These are phyloP conservation scores for Buteo buteo DNA, from an alignment of 2,113 vertebrate species.

Conservation along the genomic window DNA sequence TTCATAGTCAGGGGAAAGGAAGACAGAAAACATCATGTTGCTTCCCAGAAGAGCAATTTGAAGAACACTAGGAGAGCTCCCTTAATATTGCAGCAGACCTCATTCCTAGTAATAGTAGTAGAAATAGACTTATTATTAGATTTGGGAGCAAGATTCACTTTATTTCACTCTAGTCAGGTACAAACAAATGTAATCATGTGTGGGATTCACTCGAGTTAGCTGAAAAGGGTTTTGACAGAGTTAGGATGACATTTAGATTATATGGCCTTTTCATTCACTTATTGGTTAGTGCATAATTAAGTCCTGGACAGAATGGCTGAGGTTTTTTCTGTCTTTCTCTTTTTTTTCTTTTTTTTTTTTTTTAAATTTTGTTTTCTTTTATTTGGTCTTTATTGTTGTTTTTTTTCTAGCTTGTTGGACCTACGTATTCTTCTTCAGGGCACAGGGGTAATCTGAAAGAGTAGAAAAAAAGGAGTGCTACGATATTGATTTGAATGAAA, in stretches of 20 bases:
- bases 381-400: not conserved
- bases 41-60: not conserved
- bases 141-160: not conserved
- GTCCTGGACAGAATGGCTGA: not conserved
- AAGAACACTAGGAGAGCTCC: not conserved
- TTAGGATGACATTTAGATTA: not conserved
- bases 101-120: not conserved
- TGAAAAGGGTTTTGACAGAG: not conserved
- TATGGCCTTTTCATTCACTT: not conserved
- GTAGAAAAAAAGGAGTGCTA: not conserved
- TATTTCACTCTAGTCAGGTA: not conserved
- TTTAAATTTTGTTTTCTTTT: too few species aligned
- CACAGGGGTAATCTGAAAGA: fast-evolving
- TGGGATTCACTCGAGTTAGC: not conserved
- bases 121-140: not conserved
- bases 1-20: not conserved
- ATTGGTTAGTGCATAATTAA: not conserved
- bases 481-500: not conserved
- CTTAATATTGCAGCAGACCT: not conserved
- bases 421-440: not conserved
- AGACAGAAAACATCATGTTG: not conserved
- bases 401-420: not conserved
- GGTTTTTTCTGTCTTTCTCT: fast-evolving
- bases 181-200: not conserved
- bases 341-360: too few species aligned